Evolutionary conservation across 1,140 invertebrate species (phyloP).

Genomic region (Bursaphelenchus mucronatus): DNA sequence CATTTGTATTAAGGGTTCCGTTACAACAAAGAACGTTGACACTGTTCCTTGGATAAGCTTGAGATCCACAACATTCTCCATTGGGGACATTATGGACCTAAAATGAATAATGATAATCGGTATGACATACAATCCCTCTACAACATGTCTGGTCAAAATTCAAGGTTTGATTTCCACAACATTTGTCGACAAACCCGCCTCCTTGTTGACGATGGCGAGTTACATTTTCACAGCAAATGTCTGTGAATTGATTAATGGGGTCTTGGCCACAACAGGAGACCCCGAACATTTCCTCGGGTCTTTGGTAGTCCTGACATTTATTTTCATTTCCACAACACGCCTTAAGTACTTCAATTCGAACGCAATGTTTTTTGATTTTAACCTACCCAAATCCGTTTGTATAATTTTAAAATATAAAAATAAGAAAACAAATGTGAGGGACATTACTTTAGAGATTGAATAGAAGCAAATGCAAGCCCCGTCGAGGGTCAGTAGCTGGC

Average conservation of each 20-base stretch:
- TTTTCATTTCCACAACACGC: slow-evolving; percentile 39
- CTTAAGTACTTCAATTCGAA: slow-evolving; percentile 19
- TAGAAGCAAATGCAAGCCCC: too few species aligned
- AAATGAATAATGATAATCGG: slow-evolving; percentile 20
- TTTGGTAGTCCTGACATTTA: slow-evolving; percentile 44
- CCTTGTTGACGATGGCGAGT: slow-evolving; percentile 28
- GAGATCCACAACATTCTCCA: slow-evolving; percentile 44
- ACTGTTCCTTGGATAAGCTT: slow-evolving; percentile 46
- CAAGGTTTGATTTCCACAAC: slow-evolving; percentile 46
- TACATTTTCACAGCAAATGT: slow-evolving; percentile 50
- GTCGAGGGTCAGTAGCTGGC: too few species aligned
- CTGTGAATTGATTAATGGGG: slow-evolving; percentile 48
- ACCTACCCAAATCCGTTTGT: too few species aligned
- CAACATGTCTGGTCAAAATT: slow-evolving; percentile 52
- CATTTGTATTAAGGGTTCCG: slow-evolving; percentile 39
- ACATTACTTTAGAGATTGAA: too few species aligned
- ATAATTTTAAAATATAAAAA: too few species aligned
- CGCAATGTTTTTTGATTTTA: too few species aligned
- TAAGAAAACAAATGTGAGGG: too few species aligned
- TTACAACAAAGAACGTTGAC: slow-evolving; percentile 46
- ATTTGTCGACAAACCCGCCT: slow-evolving; percentile 31
- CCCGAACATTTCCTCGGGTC: slow-evolving; percentile 46
- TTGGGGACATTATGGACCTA: slow-evolving; percentile 48
- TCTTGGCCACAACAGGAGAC: slow-evolving; percentile 44
- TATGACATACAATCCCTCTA: slow-evolving; percentile 38